These are phyloP conservation scores for Ariolimax columbianus DNA, from an alignment of 2,888 invertebrate species.

Conservation along the genomic window DNA sequence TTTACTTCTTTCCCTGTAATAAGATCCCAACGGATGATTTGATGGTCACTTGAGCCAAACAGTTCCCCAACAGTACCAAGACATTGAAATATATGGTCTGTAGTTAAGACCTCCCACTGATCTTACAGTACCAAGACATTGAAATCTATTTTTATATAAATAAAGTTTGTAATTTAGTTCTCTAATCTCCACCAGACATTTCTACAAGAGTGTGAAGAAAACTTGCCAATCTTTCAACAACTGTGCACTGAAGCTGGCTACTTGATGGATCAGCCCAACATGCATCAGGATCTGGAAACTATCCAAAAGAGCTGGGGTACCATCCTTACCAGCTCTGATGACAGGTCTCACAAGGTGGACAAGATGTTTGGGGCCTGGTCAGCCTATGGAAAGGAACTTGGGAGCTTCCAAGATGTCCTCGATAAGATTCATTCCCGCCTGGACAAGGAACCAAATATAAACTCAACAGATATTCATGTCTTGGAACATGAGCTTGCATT, in stretches of 20 bases:
- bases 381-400: conserved; percentile 67
- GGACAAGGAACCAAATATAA: conserved; percentile 68
- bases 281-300: conserved; percentile 68
- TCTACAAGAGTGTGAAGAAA: conserved; percentile 87
- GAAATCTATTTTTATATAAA: no score
- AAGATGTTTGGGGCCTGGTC: conserved; percentile 73
- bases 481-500: conserved; percentile 73
- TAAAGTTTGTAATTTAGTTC: neutral
- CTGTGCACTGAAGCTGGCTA: conserved; percentile 73
- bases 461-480: conserved; percentile 71
- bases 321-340: conserved; percentile 68
- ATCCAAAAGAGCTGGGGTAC: conserved; percentile 73
- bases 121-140: no score
- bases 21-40: no score
- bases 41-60: no score
- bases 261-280: conserved; percentile 73
- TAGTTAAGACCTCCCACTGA: no score
- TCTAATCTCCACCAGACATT: conserved; percentile 81
- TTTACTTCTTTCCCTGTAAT: no score
- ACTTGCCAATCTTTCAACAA: conserved; percentile 74
- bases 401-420: conserved; percentile 69
- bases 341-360: conserved; percentile 69
- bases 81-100: no score
- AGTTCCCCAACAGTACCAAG: no score
- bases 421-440: conserved; percentile 69